These are phyloP conservation scores for Holothuria scabra DNA, from an alignment of 53 echinoderm and acorn worm genomes.

Conservation along the genomic window DNA sequence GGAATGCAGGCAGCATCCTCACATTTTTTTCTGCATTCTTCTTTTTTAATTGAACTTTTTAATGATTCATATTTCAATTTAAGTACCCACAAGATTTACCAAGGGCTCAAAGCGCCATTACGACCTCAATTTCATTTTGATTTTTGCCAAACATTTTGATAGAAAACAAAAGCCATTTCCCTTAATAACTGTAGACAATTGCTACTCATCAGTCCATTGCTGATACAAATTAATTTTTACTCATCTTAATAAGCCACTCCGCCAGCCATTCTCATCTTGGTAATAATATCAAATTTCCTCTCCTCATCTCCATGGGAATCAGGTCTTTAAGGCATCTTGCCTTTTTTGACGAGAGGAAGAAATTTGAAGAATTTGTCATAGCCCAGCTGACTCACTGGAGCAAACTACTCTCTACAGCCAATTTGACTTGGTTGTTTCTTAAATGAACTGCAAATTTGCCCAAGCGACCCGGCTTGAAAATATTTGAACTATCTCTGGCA, in stretches of 20 bases:
- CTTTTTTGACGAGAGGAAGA: constrained; percentile 28
- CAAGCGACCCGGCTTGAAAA: constrained; percentile 35
- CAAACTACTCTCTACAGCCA: constrained; percentile 37
- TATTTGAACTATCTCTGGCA: constrained; percentile 54
- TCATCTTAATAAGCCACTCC: constrained; percentile 17
- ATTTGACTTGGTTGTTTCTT: constrained; percentile 42
- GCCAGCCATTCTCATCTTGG: constrained; percentile 24
- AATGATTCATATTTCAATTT: too few species aligned
- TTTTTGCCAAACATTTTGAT: constrained; percentile 46
- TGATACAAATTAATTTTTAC: constrained; percentile 50
- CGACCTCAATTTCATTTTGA: constrained; percentile 20
- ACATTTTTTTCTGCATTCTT: too few species aligned
- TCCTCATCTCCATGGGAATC: constrained; percentile 36
- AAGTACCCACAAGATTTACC: not conserved
- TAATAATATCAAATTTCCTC: constrained; percentile 52
- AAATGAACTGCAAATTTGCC: constrained; percentile 52
- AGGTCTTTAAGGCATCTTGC: constrained; percentile 10
- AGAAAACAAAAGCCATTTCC: constrained; percentile 16
- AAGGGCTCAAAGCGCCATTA: constrained; percentile 14
- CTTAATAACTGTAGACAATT: constrained; percentile 31
- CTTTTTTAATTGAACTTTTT: too few species aligned
- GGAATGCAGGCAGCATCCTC: too few species aligned
- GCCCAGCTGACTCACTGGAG: constrained; percentile 28
- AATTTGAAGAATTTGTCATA: constrained; percentile 47
- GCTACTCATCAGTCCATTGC: constrained; percentile 27